These are phyloP conservation scores for Tiphia femorata DNA, from an alignment of 2,888 invertebrate species.

Conservation along the genomic window DNA sequence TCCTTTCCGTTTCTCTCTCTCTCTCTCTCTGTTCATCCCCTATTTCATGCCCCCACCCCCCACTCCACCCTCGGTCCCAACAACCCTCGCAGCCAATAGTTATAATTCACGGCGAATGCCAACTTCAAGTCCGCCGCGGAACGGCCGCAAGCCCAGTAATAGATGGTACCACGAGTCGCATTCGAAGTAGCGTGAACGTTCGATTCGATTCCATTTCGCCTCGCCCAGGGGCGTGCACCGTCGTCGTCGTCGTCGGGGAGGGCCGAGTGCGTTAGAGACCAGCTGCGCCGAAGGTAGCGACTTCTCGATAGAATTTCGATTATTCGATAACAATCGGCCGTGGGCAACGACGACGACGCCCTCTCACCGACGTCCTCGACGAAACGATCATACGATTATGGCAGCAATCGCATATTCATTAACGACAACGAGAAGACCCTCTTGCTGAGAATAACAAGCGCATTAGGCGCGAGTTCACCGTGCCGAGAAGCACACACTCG, in stretches of 20 bases:
- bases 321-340: background rate
- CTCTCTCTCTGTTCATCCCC: background rate
- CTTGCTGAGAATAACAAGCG: too few relatives aligned
- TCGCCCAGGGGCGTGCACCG: background rate
- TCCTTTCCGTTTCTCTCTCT: background rate
- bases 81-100: constrained; percentile 6
- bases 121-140: constrained; percentile 7
- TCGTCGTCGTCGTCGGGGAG: background rate
- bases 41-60: background rate
- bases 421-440: too few relatives aligned
- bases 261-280: too few relatives aligned
- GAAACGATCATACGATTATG: too few relatives aligned
- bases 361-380: too few relatives aligned
- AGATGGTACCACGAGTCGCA: constrained; percentile 9
- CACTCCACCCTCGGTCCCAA: background rate
- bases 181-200: constrained; percentile 4
- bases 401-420: too few relatives aligned
- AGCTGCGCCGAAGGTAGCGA: too few relatives aligned
- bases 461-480: too few relatives aligned
- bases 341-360: too few relatives aligned
- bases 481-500: too few relatives aligned
- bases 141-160: constrained; percentile 9
- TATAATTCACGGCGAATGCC: constrained; percentile 15
- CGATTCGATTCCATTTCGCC: background rate
- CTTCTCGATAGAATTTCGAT: background rate